Conservation (phyloP, 2,888 invertebrate species). For the Orthosia gracilis region DNA sequence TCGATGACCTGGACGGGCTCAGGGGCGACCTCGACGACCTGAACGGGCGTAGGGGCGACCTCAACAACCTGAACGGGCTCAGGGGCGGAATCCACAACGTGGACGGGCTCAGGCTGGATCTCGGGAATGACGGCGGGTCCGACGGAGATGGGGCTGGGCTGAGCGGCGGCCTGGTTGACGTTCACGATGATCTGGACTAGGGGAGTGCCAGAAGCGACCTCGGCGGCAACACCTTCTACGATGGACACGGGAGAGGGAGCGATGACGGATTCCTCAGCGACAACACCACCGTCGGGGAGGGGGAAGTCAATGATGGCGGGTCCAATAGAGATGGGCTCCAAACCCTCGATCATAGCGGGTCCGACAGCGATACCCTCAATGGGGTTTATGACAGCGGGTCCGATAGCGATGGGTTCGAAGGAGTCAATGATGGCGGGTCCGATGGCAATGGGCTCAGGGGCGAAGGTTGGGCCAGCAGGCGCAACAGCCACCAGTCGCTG, state of each 20-base stretch:
- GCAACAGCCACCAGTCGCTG: slow-evolving; percentile 46
- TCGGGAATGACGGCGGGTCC: slow-evolving; percentile 37
- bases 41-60: not conserved
- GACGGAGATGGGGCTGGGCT: slow-evolving; percentile 41
- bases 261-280: slow-evolving; percentile 22
- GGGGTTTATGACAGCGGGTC: slow-evolving; percentile 62
- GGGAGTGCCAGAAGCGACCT: slow-evolving; percentile 29
- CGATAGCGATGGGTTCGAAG: slow-evolving; percentile 66
- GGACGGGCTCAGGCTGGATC: slow-evolving; percentile 41
- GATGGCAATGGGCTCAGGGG: slow-evolving; percentile 39
- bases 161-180: slow-evolving; percentile 58
- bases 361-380: slow-evolving; percentile 69
- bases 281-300: slow-evolving; percentile 49
- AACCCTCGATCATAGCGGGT: slow-evolving; percentile 60
- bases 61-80: no score
- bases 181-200: slow-evolving; percentile 65
- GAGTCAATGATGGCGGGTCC: slow-evolving; percentile 54
- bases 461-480: slow-evolving; percentile 48
- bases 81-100: not conserved
- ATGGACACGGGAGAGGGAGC: slow-evolving; percentile 44
- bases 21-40: not conserved
- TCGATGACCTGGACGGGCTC: slow-evolving; percentile 34
- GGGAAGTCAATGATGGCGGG: slow-evolving; percentile 67
- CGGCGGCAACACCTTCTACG: slow-evolving; percentile 21
- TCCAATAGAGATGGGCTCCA: slow-evolving; percentile 44